phyloP scores from a whole-genome alignment of 2,888 invertebrate genomes.

The Apodemia duryi region DNA sequence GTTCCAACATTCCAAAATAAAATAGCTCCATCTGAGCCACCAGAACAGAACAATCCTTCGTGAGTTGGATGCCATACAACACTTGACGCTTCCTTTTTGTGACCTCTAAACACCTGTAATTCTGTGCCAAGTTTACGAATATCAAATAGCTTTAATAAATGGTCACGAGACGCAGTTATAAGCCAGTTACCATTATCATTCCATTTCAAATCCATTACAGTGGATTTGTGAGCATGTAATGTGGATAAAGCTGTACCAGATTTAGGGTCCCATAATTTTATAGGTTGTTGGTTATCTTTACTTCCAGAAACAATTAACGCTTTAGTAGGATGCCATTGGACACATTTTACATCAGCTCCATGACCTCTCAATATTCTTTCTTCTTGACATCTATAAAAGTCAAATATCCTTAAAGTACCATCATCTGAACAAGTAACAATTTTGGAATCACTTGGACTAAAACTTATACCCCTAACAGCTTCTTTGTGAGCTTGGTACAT shows the following conservation, averaged over 20 bases:
- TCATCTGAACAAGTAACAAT: conserved; percentile 99
- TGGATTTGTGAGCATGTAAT: conserved; percentile 99
- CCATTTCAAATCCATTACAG: conserved; percentile 99
- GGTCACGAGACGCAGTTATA: conserved; percentile 98
- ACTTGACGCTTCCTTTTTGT: conserved; percentile 98
- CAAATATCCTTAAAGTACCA: conserved; percentile 99
- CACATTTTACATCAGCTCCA: conserved; percentile 99
- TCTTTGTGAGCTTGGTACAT: conserved; percentile 99
- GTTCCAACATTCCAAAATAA: conserved; percentile 99
- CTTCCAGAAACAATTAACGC: conserved; percentile 98
- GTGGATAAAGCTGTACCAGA: conserved; percentile 96
- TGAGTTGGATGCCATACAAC: conserved; percentile 99
- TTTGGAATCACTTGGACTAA: conserved; percentile 99
- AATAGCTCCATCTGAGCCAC: conserved; percentile 98
- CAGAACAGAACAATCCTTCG: conserved; percentile 97
- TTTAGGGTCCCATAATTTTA: conserved; percentile 99
- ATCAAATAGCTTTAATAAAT: conserved; percentile 98
- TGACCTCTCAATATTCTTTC: conserved; percentile 96
- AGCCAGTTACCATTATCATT: conserved; percentile 99
- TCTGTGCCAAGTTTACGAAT: conserved; percentile 97
- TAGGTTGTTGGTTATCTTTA: conserved; percentile 99
- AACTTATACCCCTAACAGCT: conserved; percentile 99
- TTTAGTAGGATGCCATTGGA: conserved; percentile 99
- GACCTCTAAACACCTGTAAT: conserved; percentile 98
- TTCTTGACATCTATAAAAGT: conserved; percentile 97